Conservation (phyloP, 2,113 vertebrate genomes). For the Thunnus maccoyii region DNA sequence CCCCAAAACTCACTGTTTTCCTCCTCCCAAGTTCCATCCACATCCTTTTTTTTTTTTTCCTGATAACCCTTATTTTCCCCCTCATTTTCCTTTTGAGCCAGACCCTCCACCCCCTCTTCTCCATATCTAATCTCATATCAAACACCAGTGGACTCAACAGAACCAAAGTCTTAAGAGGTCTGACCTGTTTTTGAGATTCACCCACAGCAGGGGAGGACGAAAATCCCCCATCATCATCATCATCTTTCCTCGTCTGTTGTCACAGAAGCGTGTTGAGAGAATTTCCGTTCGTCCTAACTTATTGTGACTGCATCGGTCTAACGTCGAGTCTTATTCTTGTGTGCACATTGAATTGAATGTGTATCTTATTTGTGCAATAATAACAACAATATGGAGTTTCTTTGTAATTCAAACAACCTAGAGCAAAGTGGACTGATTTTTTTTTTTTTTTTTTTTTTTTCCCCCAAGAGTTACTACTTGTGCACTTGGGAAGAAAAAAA, state of each 20-base stretch:
- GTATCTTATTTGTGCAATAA: conserved; percentile 74
- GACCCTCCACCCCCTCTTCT: not conserved
- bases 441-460: conserved; percentile 2
- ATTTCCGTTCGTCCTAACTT: conserved; percentile 45
- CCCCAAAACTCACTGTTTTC: not conserved
- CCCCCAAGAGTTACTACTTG: conserved; percentile 28
- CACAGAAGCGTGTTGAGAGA: conserved; percentile 12
- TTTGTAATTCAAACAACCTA: conserved; percentile 24
- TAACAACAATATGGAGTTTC: conserved; percentile 36
- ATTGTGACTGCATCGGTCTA: conserved; percentile 48
- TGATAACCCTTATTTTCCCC: not conserved
- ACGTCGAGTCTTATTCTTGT: conserved; percentile 54
- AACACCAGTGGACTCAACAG: conserved; percentile 8
- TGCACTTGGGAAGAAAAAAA: conserved; percentile 22
- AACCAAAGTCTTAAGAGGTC: conserved; percentile 41
- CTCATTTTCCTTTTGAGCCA: conserved; percentile 24
- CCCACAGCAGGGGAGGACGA: conserved; percentile 5
- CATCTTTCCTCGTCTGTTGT: conserved; percentile 3
- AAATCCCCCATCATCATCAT: conserved; percentile 2
- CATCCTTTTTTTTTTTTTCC: not conserved
- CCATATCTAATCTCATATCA: not conserved
- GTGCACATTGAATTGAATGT: conserved; percentile 59
- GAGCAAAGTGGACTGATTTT: conserved; percentile 18
- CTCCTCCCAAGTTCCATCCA: conserved; percentile 4
- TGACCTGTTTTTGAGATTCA: not conserved